These are phyloP conservation scores for Brachypteracias leptosomus DNA, from an alignment of 2,113 vertebrate genomes.

Conservation along the genomic window DNA sequence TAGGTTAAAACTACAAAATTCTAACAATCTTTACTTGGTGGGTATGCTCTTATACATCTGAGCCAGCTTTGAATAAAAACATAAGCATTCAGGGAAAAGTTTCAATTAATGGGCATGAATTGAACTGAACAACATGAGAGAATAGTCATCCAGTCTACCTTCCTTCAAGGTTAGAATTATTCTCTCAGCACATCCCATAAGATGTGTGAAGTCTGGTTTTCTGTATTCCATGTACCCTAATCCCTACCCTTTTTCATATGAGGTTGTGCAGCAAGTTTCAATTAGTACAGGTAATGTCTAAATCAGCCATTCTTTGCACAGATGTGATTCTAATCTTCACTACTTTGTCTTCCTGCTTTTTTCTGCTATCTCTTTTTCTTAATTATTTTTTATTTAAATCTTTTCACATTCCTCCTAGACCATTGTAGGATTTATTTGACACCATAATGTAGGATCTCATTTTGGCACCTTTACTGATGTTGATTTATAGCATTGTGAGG, in stretches of 20 bases:
- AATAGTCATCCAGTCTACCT: not conserved
- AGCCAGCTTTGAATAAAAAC: slow-evolving; percentile 18
- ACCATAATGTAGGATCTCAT: not conserved
- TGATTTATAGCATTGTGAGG: not conserved
- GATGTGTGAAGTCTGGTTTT: not conserved
- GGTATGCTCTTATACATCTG: not conserved
- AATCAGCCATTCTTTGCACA: not conserved
- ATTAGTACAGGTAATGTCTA: not conserved
- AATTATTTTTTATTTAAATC: not conserved
- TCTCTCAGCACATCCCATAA: not conserved
- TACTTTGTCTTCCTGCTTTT: not conserved
- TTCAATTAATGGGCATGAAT: not conserved
- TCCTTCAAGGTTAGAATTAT: not conserved
- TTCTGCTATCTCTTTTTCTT: not conserved
- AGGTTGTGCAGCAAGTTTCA: not conserved
- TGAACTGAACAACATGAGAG: not conserved
- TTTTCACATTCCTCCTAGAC: not conserved
- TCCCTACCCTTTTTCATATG: not conserved
- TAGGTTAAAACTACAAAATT: not conserved
- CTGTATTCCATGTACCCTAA: not conserved
- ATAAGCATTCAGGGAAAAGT: not conserved
- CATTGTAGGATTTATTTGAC: not conserved
- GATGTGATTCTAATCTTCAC: not conserved
- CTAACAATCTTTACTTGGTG: not conserved
- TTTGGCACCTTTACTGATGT: not conserved